Conservation (phyloP, 2,888 invertebrate genomes). For the Scrobipalpa costella region DNA sequence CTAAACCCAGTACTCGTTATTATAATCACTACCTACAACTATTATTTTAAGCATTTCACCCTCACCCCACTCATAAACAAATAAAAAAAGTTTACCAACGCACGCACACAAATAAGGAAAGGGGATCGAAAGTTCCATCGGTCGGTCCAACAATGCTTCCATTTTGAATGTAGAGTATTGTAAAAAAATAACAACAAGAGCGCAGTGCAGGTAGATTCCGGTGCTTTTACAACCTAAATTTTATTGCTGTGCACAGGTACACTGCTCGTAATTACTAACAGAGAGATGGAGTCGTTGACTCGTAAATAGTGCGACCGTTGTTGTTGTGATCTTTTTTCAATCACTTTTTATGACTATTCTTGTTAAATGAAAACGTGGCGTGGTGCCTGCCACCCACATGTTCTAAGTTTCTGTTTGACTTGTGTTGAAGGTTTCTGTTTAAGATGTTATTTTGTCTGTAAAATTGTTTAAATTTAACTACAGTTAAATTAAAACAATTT, state of each 20-base stretch:
- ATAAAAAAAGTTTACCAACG: not conserved
- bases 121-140: not conserved
- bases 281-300: constrained; percentile 54
- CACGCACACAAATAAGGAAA: not conserved
- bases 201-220: constrained; percentile 11
- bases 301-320: constrained; percentile 56
- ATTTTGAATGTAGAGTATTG: not conserved
- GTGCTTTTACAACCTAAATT: constrained; percentile 16
- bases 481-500: too few species aligned
- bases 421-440: too few species aligned
- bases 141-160: constrained; percentile 1
- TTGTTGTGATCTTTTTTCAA: constrained; percentile 36
- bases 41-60: not conserved
- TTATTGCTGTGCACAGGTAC: constrained; percentile 12
- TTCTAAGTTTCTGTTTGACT: too few species aligned
- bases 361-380: constrained; percentile 27
- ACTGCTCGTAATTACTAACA: constrained; percentile 6
- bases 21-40: too few species aligned
- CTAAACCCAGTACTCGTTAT: too few species aligned
- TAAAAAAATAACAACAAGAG: constrained; percentile 6
- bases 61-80: not conserved
- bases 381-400: not conserved
- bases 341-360: constrained; percentile 33
- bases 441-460: too few species aligned
- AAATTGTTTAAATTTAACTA: too few species aligned